Evolutionary conservation across 2,797 vertebrate species (phyloP).

Genomic region (Clarias fuscus): DNA sequence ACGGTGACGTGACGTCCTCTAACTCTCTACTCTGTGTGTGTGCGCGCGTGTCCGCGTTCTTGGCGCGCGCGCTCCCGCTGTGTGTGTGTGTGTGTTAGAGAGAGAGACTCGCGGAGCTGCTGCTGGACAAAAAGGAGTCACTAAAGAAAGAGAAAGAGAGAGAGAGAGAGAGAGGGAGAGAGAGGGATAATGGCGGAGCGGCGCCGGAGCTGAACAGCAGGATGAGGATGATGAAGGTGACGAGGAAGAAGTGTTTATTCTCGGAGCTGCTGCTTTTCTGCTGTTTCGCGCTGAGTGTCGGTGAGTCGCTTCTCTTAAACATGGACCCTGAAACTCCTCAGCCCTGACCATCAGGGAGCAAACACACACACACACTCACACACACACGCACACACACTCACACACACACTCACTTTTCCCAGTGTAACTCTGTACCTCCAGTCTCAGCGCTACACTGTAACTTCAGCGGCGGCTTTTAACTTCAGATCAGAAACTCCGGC

Average conservation of each 20-base stretch:
- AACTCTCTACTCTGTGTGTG: neutral
- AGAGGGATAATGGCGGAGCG: constrained; percentile 23
- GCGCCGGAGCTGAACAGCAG: constrained; percentile 63
- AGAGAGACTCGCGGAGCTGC: constrained; percentile 8
- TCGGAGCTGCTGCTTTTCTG: constrained; percentile 65
- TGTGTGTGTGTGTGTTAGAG: neutral
- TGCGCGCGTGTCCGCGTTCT: neutral
- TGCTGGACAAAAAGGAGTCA: constrained; percentile 29
- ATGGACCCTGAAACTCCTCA: constrained; percentile 32
- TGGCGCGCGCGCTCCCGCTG: neutral
- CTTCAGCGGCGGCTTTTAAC: neutral
- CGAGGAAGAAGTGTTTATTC: constrained; percentile 60
- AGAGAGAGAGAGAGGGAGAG: neutral
- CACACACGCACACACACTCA: constrained; percentile 4
- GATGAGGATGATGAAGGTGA: constrained; percentile 55
- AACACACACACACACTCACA: neutral
- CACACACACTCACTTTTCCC: neutral
- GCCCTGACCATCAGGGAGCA: neutral
- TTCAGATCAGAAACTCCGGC: neutral
- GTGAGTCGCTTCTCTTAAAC: constrained; percentile 64
- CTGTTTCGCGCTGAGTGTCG: constrained; percentile 65
- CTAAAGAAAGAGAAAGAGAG: constrained; percentile 2
- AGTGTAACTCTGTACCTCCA: neutral
- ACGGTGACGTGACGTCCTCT: constrained; percentile 10
- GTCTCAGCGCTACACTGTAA: neutral